Percentiles rank a stretch among this genome's conserved stretches.
Evolutionary conservation across 2,797 vertebrate genomes (phyloP).

Genomic region (Premnoplex brunnescens): DNA sequence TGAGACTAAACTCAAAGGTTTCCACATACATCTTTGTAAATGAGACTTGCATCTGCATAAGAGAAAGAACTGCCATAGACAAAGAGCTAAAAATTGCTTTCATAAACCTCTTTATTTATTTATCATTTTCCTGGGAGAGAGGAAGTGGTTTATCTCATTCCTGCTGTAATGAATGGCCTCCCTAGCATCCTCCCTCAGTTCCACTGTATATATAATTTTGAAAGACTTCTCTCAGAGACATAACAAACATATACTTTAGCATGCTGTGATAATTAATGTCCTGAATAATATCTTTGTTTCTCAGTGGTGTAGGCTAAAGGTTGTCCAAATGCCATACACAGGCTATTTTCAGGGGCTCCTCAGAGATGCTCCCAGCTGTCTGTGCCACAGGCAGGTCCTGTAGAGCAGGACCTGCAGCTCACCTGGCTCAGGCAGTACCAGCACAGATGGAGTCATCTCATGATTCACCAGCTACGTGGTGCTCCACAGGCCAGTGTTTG

Average conservation of each 20-base stretch:
- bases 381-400: not conserved
- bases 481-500: not conserved
- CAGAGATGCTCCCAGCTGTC: not conserved
- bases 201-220: not conserved
- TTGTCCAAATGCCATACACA: not conserved
- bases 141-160: conserved; percentile 37
- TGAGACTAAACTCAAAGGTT: not conserved
- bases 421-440: not conserved
- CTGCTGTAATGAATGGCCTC: not conserved
- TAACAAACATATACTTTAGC: not conserved
- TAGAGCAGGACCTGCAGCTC: not conserved
- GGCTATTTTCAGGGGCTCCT: not conserved
- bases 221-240: not conserved
- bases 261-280: conserved; percentile 1
- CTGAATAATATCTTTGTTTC: not conserved
- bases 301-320: not conserved
- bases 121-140: conserved; percentile 11
- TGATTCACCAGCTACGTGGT: not conserved
- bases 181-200: not conserved
- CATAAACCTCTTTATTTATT: not conserved
- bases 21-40: not conserved
- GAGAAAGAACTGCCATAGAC: not conserved
- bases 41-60: not conserved
- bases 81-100: not conserved
- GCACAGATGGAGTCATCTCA: not conserved